Evolutionary conservation across 2,797 vertebrate genomes (phyloP), one percentile per base, ranked within the genome.

Genomic region (Morus bassanus): DNA sequence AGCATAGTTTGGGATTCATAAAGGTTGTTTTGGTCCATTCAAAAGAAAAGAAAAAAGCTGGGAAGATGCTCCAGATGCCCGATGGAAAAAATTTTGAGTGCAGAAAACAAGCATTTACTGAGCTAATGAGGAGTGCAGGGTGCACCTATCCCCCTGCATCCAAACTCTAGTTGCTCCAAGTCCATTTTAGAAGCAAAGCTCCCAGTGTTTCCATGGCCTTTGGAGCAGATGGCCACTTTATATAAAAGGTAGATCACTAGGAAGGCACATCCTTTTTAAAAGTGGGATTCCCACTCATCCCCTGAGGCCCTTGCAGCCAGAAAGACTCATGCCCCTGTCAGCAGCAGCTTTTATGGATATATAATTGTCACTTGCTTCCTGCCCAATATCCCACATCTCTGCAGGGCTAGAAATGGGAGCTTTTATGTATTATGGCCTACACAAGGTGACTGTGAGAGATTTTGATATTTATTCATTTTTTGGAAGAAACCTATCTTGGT

Each of bases 161-260:
- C 50, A 11, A 80, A 75, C 27, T 88, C 41, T 17, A 78, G 65
- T 64, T 7, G 2, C 41, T 88, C 37, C 33, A 76, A 87, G 51
- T 46, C 37, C 51, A 94, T 60, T 72, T 87, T 33, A 65, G 89
- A 81, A 76, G 48, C 23, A 76, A 67, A 87, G 41, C 28, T 68
- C 43, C 43, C 43, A 22, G 56, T 10, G 2, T 43, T 80, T 89
- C 81, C 56, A 50, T 0, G 10, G 25, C 8, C 64, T 70, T 59
- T 24, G 48, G 68, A 86, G 50, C 18, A 59, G 57, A 46, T 1
- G 0, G 11, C 3, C 19, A 46, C 59, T 76, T 68, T 45, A 78
- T 43, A 57, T 30, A 72, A 73, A 91, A 86, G 56, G 22, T 30
- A 84, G 46, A 16, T 74, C 2, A 0, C 43, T 70, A 53, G 37